phyloP scores from a whole-genome alignment of 2,888 invertebrate genomes.

The Trissonchulus latispiculum region DNA sequence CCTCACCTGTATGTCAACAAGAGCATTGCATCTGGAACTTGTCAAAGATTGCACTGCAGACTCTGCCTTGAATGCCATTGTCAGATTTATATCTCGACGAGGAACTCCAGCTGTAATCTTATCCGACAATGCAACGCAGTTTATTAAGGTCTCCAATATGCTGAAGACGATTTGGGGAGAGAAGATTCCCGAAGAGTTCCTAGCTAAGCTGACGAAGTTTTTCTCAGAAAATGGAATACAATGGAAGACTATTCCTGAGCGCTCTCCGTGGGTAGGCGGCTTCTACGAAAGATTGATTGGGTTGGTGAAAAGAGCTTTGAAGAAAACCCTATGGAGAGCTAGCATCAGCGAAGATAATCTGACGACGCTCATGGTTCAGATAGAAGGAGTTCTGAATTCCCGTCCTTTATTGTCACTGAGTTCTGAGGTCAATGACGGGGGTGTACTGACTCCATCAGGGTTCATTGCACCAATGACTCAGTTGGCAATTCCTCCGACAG shows the following conservation, averaged over 20 bases:
- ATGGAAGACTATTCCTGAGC: slow-evolving; percentile 44
- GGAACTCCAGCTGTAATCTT: slow-evolving; percentile 40
- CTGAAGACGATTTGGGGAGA: slow-evolving; percentile 23
- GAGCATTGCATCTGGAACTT: slow-evolving; percentile 45
- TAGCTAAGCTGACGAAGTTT: neutral
- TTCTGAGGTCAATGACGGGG: neutral
- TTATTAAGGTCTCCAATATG: slow-evolving; percentile 42
- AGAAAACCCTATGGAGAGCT: slow-evolving; percentile 13
- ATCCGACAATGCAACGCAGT: slow-evolving; percentile 46
- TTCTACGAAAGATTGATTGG: slow-evolving; percentile 46
- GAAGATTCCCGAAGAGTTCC: neutral
- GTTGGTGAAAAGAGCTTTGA: slow-evolving; percentile 37
- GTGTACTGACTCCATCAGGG: neutral
- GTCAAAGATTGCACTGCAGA: slow-evolving; percentile 35
- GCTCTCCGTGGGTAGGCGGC: slow-evolving; percentile 48
- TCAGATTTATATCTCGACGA: slow-evolving; percentile 39
- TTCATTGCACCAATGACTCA: too few species aligned
- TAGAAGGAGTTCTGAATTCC: slow-evolving; percentile 21
- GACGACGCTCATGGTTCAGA: slow-evolving; percentile 12
- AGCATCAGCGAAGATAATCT: slow-evolving; percentile 3
- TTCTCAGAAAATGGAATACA: slow-evolving; percentile 26
- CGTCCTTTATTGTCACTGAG: slow-evolving; percentile 18
- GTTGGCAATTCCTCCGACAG: too few species aligned
- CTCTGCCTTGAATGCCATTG: slow-evolving; percentile 37
- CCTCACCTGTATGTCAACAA: slow-evolving; percentile 45